Evolutionary conservation across 2,113 vertebrate genomes (phyloP), one percentile per base, ranked within the genome.

Genomic region (Aythya baeri): DNA sequence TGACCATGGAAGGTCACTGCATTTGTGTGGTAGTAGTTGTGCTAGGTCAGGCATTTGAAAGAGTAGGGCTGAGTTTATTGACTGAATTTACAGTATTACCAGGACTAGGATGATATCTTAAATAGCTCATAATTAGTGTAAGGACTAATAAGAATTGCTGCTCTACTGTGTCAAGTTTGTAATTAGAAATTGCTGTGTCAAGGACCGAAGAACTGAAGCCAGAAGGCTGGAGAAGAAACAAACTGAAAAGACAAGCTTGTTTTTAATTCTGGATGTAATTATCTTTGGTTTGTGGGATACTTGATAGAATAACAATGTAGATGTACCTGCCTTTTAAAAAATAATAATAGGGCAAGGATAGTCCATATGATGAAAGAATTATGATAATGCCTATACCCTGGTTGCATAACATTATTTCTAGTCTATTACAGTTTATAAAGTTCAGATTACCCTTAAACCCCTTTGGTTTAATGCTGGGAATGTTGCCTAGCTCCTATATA

Each of bases 161-260:
- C 55, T 94, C 63, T 83, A 57, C 67, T 58, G 20, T 91, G 36
- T 55, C 77, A 88, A 68, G 38, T 61, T 88, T 89, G 36, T 88
- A 79, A 85, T 58, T 90, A 77, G 63, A 89, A 91, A 88, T 87
- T 94, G 55, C 44, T 76, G 34, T 87, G 54, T 89, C 54, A 87
- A 91, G 66, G 66, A 17, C 73, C 68, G 52, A 91, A 95, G 32
- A 91, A 58, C 81, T 91, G 78, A 83, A 72, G 72, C 67, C 63
- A 86, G 54, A 75, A 85, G 54, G 41, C 36, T 86, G 50, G 59
- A 89, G 41, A 74, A 52, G 58, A 85, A 50, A 72, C 71, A 82
- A 44, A 89, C 65, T 63, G 77, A 88, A 73, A 92, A 77, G 17
- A 66, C 1, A 54, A 18, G 25, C 13, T 81, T 52, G 22, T 52